Conservation (phyloP, 1,140 invertebrate species). For the Bombus fervidus region DNA sequence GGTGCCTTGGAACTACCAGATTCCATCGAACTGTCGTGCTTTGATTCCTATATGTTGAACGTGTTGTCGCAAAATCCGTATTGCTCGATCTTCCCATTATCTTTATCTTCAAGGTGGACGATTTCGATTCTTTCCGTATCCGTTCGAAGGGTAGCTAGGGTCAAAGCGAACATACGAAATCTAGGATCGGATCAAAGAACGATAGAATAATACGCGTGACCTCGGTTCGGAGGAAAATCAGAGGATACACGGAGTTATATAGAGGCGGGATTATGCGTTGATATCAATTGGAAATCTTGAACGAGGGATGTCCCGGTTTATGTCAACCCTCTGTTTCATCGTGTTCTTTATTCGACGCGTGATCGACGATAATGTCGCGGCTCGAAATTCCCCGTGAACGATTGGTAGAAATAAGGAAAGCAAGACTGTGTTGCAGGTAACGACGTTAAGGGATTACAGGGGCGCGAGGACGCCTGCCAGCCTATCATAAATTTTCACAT, state of each 20-base stretch:
- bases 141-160: neutral
- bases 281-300: conserved; percentile 43
- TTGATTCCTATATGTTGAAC: neutral
- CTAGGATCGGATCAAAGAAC: neutral
- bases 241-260: neutral
- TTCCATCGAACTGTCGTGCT: too few relatives aligned
- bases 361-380: conserved; percentile 40
- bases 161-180: neutral
- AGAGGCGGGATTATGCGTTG: conserved; percentile 8
- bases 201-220: neutral
- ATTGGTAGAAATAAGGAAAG: conserved; percentile 4
- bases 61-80: neutral
- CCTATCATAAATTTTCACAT: conserved; percentile 60
- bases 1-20: neutral
- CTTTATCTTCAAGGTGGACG: neutral
- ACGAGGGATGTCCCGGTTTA: conserved; percentile 2
- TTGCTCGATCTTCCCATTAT: neutral
- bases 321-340: neutral
- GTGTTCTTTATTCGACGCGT: conserved; percentile 44
- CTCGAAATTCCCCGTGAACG: conserved; percentile 33
- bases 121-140: neutral
- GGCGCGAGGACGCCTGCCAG: conserved; percentile 30
- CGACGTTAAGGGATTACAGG: conserved; percentile 57
- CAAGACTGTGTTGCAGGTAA: conserved; percentile 35
- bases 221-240: neutral